Conservation (phyloP, 2,113 vertebrate species). For the Dryoscopus gambensis region DNA sequence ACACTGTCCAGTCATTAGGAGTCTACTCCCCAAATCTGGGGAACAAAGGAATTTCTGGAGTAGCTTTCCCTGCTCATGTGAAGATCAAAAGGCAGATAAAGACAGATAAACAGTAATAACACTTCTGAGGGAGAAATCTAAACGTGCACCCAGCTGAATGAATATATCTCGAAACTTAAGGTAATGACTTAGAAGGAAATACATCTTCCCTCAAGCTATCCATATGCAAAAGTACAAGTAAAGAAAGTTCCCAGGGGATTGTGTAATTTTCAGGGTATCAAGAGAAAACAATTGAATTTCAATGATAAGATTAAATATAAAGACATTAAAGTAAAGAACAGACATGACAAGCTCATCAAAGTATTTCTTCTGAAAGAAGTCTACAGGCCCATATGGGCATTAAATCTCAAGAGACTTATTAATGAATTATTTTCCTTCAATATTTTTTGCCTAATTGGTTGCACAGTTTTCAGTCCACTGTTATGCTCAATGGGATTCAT, state of each 20-base stretch:
- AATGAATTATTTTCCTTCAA: not conserved
- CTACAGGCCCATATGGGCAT: not conserved
- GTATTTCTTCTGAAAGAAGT: slow-evolving; percentile 2
- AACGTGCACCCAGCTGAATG: not conserved
- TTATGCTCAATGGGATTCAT: not conserved
- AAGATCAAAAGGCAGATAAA: not conserved
- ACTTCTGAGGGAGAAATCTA: not conserved
- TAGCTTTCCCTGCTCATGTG: not conserved
- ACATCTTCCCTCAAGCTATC: not conserved
- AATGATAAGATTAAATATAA: not conserved
- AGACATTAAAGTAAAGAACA: not conserved
- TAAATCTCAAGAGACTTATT: slow-evolving; percentile 12
- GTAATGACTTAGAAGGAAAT: not conserved
- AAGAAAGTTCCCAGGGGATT: not conserved
- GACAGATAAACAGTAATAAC: not conserved
- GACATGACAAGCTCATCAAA: not conserved
- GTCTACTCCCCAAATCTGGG: not conserved
- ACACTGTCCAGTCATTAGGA: not conserved
- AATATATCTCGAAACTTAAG: not conserved
- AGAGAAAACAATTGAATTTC: not conserved
- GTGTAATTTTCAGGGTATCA: not conserved
- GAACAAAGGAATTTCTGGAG: not conserved
- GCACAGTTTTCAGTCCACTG: not conserved
- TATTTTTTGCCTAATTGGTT: not conserved
- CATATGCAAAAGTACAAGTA: not conserved